Evolutionary conservation across 2,797 vertebrate species (phyloP), one percentile per base, ranked within the genome.

Genomic region (Poecilia wingei): DNA sequence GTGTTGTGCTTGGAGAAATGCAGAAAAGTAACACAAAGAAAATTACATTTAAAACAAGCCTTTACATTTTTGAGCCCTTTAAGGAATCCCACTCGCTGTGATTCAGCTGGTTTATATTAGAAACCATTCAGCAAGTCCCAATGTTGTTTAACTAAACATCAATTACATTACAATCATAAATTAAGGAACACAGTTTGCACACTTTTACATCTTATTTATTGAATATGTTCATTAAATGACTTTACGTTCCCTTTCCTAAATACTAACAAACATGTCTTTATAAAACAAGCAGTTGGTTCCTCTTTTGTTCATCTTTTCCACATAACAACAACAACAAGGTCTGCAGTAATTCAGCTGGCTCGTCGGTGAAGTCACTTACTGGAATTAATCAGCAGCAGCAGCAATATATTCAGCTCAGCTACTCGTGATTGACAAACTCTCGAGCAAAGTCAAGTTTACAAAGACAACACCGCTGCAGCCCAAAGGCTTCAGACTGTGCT

Each of bases 321-420:
- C 51, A 79, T 79, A 84, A 84, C 85, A 84, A 86, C 79, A 83
- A 86, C 81, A 86, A 87, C 76, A 83, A 92, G 89, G 84, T 89
- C 88, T 78, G 79, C 73, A 69, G 89, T 93, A 87, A 94, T 95
- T 94, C 90, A 89, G 93, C 86, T 84, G 83, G 86, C 85, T 82
- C 79, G 69, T 90, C 82, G 87, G 86, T 88, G 90, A 89, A 91
- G 91, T 96, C 94, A 95, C 94, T 96, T 95, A 95, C 90, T 84
- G 89, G 91, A 91, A 95, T 94, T 93, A 95, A 95, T 95, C 93
- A 91, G 91, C 81, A 82, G 77, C 91, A 75, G 78, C 91, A 76
- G 91, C 85, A 79, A 91, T 94, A 93, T 91, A 93, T 93, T 92
- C 87, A 79, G 77, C 82, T 81, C 59, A 31, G 78, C 88, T 87